Base-by-base conservation (phyloP, 2,797 vertebrate species). In the Octomys mimax region DNA sequence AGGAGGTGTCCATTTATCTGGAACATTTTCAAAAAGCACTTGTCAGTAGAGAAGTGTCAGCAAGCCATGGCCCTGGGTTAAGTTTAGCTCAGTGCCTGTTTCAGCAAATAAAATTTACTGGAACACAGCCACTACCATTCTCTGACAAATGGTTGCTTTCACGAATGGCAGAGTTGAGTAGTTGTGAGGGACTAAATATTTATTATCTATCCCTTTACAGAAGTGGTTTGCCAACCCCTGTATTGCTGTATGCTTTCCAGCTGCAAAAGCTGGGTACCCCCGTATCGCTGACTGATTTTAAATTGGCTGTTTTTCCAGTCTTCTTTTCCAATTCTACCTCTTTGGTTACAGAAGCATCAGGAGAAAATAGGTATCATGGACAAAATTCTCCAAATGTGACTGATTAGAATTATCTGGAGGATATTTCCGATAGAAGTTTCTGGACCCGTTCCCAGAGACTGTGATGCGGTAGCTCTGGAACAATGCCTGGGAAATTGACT, bases 71-170 rank as follows among this genome's bases (percentile, higher is more conserved):
- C 13, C 26, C 14, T 46, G 46, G 46, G 62, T 59, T 39, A 54
- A 73, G 66, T 66, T 64, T 33, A 62, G 49, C 9, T 22, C 39
- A 28, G 8, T 31, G 2, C 16, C 49, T 62, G 3, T 31, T 77
- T 94, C 94, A 90, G 36, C 36, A 73, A 70, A 68, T 87, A 75
- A 83, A 88, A 42, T 16, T 94, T 81, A 62, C 49, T 80, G 52
- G 66, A 80, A 49, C 78, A 64, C 6, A 87, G 19, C n/a, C 13
- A 36, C n/a, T 14, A 0, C 7, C 8, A 28, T 73, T 62, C 26
- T 31, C 90, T 75, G 39, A 66, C 31, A 2, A 19, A 12, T 66
- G 46, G 24, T 28, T n/a, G 5, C 4, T 57, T 85, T 93, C 73
- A 88, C 5, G 75, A 88, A 85, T 81, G 33, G 49, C 46, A 78